A percentile compares a stretch with the other conserved stretches of the same genome.
Evolutionary conservation across 2,113 vertebrate species (phyloP).

Genomic region (Eclectus roratus): DNA sequence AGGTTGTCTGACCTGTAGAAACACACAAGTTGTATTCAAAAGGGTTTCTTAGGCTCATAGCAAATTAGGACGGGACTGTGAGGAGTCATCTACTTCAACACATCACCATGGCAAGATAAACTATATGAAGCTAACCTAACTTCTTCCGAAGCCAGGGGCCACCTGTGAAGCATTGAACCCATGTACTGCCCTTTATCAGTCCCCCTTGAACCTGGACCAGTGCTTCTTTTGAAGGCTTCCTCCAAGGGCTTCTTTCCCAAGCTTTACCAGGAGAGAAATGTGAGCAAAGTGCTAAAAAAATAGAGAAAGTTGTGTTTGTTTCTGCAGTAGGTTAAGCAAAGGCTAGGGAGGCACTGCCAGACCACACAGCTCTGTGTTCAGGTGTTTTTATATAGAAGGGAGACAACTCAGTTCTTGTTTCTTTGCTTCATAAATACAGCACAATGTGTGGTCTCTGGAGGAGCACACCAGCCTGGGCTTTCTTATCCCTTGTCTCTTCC

Average conservation of each 20-base stretch:
- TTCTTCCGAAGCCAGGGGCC: background rate
- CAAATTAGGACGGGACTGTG: background rate
- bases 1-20: background rate
- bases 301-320: conserved; percentile 2
- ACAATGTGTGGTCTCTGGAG: conserved; percentile 21
- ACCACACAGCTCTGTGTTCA: conserved; percentile 42
- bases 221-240: background rate
- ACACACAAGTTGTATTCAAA: background rate
- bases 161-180: background rate
- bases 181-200: fast-evolving
- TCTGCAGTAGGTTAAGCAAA: background rate
- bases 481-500: background rate
- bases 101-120: background rate
- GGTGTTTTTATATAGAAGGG: background rate
- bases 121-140: background rate
- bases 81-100: background rate
- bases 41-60: background rate
- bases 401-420: conserved; percentile 26
- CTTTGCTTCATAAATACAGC: conserved; percentile 33
- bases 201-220: background rate
- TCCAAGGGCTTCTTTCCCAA: background rate
- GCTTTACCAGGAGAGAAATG: background rate
- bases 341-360: background rate
- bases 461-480: background rate
- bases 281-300: background rate